Percentiles rank a stretch among this genome's conserved stretches.
These are phyloP conservation scores for Margaritifera margaritifera DNA, from an alignment of 2,888 invertebrate genomes.

Conservation along the genomic window DNA sequence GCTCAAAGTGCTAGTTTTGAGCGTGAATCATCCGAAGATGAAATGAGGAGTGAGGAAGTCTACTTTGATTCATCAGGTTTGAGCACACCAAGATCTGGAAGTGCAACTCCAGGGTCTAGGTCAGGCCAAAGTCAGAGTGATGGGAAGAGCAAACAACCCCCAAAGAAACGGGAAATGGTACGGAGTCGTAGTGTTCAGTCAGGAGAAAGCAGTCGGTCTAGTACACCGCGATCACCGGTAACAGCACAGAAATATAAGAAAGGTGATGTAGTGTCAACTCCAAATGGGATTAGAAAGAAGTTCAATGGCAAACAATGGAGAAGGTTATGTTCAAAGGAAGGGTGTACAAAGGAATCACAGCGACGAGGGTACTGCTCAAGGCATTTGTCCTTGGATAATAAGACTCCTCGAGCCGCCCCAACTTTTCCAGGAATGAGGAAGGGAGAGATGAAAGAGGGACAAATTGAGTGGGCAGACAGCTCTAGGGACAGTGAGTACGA, in stretches of 20 bases:
- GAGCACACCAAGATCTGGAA: slow-evolving; percentile 80
- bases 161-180: slow-evolving; percentile 64
- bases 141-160: slow-evolving; percentile 53
- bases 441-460: slow-evolving; percentile 71
- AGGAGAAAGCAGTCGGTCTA: slow-evolving; percentile 66
- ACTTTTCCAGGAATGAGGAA: slow-evolving; percentile 65
- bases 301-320: slow-evolving; percentile 99
- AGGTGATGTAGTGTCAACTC: slow-evolving; percentile 95
- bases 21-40: slow-evolving; percentile 63
- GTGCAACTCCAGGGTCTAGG: slow-evolving; percentile 81
- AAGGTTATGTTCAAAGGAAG: slow-evolving; percentile 94
- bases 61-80: slow-evolving; percentile 66
- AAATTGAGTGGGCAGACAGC: slow-evolving; percentile 84
- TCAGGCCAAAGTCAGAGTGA: slow-evolving; percentile 43
- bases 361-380: slow-evolving; percentile 96
- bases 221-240: slow-evolving; percentile 68
- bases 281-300: slow-evolving; percentile 97
- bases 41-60: slow-evolving; percentile 62
- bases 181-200: slow-evolving; percentile 69
- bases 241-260: slow-evolving; percentile 77
- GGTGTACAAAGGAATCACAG: slow-evolving; percentile 97
- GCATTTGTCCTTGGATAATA: slow-evolving; percentile 92
- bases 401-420: slow-evolving; percentile 65
- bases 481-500: slow-evolving; percentile 88
- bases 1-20: slow-evolving; percentile 51